Evolutionary conservation across 2,113 vertebrate species (phyloP).

Genomic region (Campylomormyrus numenius): DNA sequence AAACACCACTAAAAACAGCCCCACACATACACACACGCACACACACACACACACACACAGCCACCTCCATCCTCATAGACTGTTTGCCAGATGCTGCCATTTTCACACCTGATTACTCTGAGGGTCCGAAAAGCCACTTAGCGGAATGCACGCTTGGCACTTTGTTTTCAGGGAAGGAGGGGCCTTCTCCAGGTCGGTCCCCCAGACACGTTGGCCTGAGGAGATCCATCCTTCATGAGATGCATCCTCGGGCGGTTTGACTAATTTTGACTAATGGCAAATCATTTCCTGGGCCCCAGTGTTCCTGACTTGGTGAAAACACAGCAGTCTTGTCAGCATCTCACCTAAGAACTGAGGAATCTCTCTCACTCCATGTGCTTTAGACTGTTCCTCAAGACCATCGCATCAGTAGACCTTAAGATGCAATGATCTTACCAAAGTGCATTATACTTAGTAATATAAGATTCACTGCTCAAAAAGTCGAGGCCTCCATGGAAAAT

Average conservation of each 20-base stretch:
- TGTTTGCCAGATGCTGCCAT: conserved; percentile 35
- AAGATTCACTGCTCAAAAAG: background rate
- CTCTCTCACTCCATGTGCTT: background rate
- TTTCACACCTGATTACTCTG: conserved; percentile 51
- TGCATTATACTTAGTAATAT: background rate
- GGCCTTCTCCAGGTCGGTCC: background rate
- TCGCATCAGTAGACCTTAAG: background rate
- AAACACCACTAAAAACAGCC: background rate
- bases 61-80: conserved; percentile 27
- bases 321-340: background rate
- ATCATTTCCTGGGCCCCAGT: background rate
- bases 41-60: background rate
- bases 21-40: background rate
- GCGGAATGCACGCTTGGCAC: conserved; percentile 32
- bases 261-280: background rate
- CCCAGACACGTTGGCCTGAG: background rate
- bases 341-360: background rate
- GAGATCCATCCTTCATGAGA: background rate
- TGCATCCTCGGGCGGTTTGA: background rate
- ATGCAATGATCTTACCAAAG: background rate
- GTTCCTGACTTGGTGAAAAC: background rate
- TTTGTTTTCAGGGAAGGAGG: background rate
- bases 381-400: background rate
- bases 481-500: background rate
- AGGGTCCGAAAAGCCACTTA: conserved; percentile 47